phyloP scores from a whole-genome alignment of 1,140 invertebrate species.

The Papilio polytes region DNA sequence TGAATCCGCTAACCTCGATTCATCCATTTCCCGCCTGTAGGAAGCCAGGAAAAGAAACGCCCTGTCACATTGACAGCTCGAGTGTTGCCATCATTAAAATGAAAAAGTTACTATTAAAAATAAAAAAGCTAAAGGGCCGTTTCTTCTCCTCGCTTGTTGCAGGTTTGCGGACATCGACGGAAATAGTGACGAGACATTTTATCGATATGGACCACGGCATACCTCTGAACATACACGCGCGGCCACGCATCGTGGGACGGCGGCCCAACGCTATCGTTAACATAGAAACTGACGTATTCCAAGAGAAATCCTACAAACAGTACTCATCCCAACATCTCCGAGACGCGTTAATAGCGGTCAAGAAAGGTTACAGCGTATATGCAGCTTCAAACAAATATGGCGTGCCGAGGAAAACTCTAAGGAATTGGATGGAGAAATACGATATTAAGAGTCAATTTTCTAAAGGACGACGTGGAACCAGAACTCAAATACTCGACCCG shows the following conservation, averaged over 20 bases:
- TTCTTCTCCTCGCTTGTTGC: constrained; percentile 81
- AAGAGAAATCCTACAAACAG: constrained; percentile 80
- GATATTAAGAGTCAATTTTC: constrained; percentile 83
- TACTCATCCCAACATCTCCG: constrained; percentile 79
- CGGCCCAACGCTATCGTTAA: constrained; percentile 73
- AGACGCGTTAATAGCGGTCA: constrained; percentile 78
- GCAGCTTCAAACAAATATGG: constrained; percentile 81
- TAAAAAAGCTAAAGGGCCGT: constrained; percentile 67
- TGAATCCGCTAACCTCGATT: constrained; percentile 44
- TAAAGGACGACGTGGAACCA: constrained; percentile 72
- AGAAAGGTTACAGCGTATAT: constrained; percentile 80
- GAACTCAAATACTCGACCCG: constrained; percentile 70
- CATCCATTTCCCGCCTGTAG: constrained; percentile 62
- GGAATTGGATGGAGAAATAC: constrained; percentile 83
- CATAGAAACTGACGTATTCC: constrained; percentile 78
- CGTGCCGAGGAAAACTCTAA: constrained; percentile 77
- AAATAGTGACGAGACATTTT: constrained; percentile 76
- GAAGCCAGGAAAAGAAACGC: constrained; percentile 82
- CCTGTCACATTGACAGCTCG: constrained; percentile 53
- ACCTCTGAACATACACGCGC: constrained; percentile 71
- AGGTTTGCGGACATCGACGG: constrained; percentile 75
- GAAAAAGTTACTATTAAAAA: constrained; percentile 42
- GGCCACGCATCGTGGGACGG: constrained; percentile 68
- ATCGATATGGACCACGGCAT: constrained; percentile 76
- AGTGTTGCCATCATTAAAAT: constrained; percentile 44